Evolutionary conservation across 2,797 vertebrate species (phyloP).

Genomic region (Anas bahamensis): DNA sequence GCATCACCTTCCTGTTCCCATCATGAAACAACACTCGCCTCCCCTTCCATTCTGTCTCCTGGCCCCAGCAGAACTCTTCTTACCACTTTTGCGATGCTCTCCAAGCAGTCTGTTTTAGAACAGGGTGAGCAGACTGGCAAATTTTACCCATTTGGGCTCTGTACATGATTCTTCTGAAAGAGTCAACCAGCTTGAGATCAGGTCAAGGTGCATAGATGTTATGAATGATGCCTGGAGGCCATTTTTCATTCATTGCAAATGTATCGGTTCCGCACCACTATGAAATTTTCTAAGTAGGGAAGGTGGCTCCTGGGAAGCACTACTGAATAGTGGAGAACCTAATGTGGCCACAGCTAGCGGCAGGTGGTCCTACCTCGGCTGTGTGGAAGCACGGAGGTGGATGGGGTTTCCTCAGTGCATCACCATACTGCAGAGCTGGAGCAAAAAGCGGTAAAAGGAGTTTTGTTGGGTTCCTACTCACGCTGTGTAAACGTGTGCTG

Average conservation of each 20-base stretch:
- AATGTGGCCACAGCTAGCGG: neutral
- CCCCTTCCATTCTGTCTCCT: neutral
- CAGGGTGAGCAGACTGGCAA: neutral
- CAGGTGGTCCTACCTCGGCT: neutral
- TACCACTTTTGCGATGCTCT: neutral
- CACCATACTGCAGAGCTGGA: neutral
- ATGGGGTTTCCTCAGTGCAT: neutral
- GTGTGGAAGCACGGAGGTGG: neutral
- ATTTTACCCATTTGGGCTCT: neutral
- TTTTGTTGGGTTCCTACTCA: constrained; percentile 42
- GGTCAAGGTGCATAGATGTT: neutral
- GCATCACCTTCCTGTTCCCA: fast-evolving
- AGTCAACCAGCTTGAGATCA: neutral
- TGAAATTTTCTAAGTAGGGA: neutral
- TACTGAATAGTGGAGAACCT: neutral
- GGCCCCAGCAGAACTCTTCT: constrained; percentile 61
- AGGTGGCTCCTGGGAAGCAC: neutral
- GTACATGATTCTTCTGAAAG: fast-evolving
- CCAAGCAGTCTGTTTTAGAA: neutral
- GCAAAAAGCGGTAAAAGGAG: constrained; percentile 58
- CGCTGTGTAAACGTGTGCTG: neutral
- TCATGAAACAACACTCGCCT: neutral
- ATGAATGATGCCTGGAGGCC: neutral
- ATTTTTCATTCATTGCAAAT: neutral
- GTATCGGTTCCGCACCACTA: neutral